Evolutionary conservation across 2,113 vertebrate species (phyloP), one percentile per base, ranked within the genome.

Genomic region (Proteles cristata): DNA sequence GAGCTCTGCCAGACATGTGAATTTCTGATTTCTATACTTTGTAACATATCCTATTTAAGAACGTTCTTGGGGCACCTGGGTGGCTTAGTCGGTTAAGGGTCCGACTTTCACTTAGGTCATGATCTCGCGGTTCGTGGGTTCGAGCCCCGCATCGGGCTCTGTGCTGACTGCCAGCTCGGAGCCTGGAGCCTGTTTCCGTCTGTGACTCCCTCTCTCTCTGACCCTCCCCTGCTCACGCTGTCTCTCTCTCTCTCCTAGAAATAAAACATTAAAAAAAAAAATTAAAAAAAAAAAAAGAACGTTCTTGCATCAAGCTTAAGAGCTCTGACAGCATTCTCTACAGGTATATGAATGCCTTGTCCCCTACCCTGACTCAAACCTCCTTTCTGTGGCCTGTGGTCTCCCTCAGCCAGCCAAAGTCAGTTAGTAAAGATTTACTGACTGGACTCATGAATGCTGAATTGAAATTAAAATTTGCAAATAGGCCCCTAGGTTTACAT

Each of bases 391-490:
- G 43, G 76, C 39, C 63, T 94, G 48, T 48, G 63, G 63, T 69
- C n/a, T 73, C 39, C 76, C 77, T 74, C 7, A 53, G 81, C 63
- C 66, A 71, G 94, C 43, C 74, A 61, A 71, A 88, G 74, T 48
- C 23, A 80, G 65, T 31, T 0, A 88, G 74, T 7, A 82, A 80
- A 96, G 83, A 92, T 92, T 85, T 97, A 16, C 90, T 65, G 39
- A 43, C 39, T 86, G 79, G 31, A 15, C 50, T 93, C 86, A 95
- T 83, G 88, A 98, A 97, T 94, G 96, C 28, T 66, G 91, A 96
- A 91, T 33, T 95, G 91, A 97, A 94, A 93, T 95, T 53, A 95
- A 83, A 96, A 96, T 89, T 26, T 96, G 69, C 45, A 93, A 90
- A 95, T 8, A 19, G 28, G 53, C 89, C 95, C 61, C 91, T 88